phyloP scores from a whole-genome alignment of 2,888 invertebrate species.

The Ceratothoa steindachneri region DNA sequence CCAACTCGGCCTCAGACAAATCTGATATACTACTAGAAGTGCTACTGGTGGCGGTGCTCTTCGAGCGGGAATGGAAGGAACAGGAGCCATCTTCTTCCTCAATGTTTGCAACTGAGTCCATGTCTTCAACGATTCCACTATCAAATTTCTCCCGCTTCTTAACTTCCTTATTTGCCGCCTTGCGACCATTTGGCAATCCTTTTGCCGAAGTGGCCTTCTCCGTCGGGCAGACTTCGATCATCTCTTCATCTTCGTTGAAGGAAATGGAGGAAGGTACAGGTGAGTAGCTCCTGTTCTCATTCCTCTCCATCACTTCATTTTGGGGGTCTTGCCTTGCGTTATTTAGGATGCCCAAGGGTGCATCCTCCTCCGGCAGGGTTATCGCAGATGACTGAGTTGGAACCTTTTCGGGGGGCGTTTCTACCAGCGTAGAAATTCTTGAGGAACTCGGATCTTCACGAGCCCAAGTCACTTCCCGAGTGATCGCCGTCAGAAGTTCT shows the following conservation, averaged over 20 bases:
- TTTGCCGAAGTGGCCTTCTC: not conserved
- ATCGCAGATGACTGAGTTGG: not conserved
- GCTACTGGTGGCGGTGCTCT: no score
- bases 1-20: not conserved
- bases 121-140: constrained; percentile 61
- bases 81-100: constrained; percentile 47
- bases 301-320: not conserved
- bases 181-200: not conserved
- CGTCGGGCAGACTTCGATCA: not conserved
- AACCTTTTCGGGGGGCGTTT: not conserved
- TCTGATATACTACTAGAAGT: no score
- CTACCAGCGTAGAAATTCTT: not conserved
- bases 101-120: constrained; percentile 28
- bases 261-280: not conserved
- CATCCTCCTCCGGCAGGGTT: not conserved
- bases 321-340: not conserved
- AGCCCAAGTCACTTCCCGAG: not conserved
- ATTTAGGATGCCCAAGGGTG: not conserved
- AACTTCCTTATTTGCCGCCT: not conserved
- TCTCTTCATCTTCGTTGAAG: not conserved
- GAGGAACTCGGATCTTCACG: not conserved
- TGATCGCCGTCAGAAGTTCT: not conserved
- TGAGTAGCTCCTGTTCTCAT: not conserved
- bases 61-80: not conserved
- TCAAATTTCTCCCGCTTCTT: constrained; percentile 61